Evolutionary conservation across 2,113 vertebrate genomes (phyloP).

Genomic region (Nibea albiflora): DNA sequence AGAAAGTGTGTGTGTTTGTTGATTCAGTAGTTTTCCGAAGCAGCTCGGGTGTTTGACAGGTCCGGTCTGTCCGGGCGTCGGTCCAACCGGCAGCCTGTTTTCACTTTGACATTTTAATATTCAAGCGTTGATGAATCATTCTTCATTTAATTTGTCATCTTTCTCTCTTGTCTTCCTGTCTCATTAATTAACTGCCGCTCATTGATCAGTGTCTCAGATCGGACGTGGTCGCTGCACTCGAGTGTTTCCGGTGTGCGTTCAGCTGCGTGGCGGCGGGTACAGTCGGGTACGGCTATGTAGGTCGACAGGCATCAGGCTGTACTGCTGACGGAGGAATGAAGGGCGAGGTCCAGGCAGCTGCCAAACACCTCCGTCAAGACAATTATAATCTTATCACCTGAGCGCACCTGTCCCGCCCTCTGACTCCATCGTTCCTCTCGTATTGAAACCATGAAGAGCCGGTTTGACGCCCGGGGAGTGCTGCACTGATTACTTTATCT

Average conservation of each 20-base stretch:
- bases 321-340: conserved; percentile 52
- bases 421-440: neutral
- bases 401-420: neutral
- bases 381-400: conserved; percentile 22
- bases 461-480: neutral
- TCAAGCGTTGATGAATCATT: too few species aligned
- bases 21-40: too few species aligned
- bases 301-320: neutral
- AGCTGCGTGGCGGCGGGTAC: conserved; percentile 15
- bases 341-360: conserved; percentile 53
- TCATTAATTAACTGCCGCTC: neutral
- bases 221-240: neutral
- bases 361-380: conserved; percentile 7
- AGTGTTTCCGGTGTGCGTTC: neutral
- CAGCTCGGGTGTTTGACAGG: too few species aligned
- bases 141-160: too few species aligned
- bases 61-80: too few species aligned
- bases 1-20: too few species aligned
- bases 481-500: neutral
- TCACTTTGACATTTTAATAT: too few species aligned
- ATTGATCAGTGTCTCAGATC: accelerated
- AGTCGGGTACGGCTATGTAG: neutral
- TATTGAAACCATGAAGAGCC: neutral
- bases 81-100: too few species aligned
- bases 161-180: too few species aligned